Base-by-base conservation (phyloP, 2,888 invertebrate genomes). In the Coleophora flavipennella region DNA sequence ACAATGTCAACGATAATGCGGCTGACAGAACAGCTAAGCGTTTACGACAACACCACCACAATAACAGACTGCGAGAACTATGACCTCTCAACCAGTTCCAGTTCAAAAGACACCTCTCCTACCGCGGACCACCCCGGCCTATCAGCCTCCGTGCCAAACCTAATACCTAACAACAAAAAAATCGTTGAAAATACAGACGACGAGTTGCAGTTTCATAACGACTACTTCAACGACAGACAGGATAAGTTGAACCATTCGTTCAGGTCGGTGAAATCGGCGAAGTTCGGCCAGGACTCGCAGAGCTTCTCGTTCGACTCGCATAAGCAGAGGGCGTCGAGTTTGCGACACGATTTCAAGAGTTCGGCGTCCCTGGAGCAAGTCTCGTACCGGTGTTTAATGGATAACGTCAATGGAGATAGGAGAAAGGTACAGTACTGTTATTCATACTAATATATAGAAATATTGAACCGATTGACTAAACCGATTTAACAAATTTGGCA, bases 21-120 rank as follows among this genome's bases (percentile, higher is more conserved):
- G 28, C 89, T 94, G 13, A 92, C 93, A 0, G 92, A 93, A 57
- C 93, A 93, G 59, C 69, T 94, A 11, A 90, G 89, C 44, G 83
- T 88, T 34, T 87, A 92, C 43, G 92, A 93, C 49, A 62, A 88
- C 20, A 20, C 20, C 3, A 20, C 20, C 20, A 20, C 20, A 3
- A 29, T 29, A 8, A 29, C 92, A 0, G 93, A 93, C 53, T 85
- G 89, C 87, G 44, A 93, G 87, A 36, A 92, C 85, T 27, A 90
- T 87, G 68, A 66, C 31, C 59, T 91, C 80, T 45, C 87, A 55
- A 65, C 89, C 58, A 65, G 87, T 84, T 44, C 90, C 70, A 58
- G 91, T 86, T 75, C 77, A 2, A 73, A 76, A 36, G 79, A 79
- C n/a, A 85, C 91, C 0, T 92, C 93, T 78, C 88, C 88, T 0